These are phyloP conservation scores for Trichechus manatus DNA, from an alignment of 2,113 vertebrate genomes.

Conservation along the genomic window DNA sequence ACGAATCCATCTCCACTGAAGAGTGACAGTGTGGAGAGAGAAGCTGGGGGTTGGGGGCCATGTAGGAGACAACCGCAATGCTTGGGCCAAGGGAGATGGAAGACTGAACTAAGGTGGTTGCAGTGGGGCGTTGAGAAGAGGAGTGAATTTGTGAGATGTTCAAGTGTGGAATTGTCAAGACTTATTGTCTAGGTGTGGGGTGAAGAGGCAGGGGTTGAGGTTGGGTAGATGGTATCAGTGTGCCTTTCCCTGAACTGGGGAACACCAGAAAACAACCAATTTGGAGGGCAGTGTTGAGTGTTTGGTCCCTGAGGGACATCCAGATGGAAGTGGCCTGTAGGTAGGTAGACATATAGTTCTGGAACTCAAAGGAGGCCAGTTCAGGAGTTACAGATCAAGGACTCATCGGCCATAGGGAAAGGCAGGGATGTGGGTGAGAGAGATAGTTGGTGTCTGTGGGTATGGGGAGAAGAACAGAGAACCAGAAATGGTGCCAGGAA, in stretches of 20 bases:
- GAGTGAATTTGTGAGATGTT: accelerated
- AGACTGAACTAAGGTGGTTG: neutral
- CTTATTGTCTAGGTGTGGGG: neutral
- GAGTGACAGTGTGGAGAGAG: neutral
- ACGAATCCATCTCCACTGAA: neutral
- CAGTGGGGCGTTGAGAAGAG: neutral
- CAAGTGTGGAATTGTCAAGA: too few relatives aligned
- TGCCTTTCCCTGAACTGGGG: neutral
- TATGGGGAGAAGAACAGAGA: neutral
- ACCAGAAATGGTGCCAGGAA: neutral
- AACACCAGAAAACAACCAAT: neutral
- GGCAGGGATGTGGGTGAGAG: neutral
- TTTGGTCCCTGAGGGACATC: neutral
- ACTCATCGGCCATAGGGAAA: accelerated
- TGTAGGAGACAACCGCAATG: neutral
- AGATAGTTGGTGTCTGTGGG: neutral
- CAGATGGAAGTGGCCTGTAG: neutral
- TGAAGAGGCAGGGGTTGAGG: neutral
- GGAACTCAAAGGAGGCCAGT: neutral
- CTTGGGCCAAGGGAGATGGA: too few relatives aligned
- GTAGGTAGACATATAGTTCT: neutral
- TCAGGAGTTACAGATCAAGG: neutral
- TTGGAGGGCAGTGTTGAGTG: neutral
- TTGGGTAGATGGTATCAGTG: neutral
- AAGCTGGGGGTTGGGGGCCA: neutral